Conservation (phyloP, 2,797 vertebrate genomes). For the Ctenochaetus hawaiiensis region DNA sequence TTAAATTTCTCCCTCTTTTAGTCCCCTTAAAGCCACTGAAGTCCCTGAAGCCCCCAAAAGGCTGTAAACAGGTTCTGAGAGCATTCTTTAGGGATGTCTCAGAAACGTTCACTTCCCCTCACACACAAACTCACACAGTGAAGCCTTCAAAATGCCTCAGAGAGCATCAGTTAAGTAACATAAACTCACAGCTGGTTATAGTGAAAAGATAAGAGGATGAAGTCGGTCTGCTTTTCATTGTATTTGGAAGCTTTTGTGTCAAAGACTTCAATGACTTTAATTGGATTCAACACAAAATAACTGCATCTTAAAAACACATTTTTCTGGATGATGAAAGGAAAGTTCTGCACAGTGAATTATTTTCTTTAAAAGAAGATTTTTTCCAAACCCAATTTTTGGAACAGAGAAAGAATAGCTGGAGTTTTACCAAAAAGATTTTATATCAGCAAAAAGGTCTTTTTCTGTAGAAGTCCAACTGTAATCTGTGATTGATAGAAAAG, state of each 20-base stretch:
- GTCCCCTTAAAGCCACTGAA: slow-evolving; percentile 58
- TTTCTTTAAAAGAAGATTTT: not conserved
- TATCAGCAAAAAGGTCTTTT: too few species aligned
- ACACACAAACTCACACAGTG: slow-evolving; percentile 17
- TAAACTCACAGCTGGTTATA: slow-evolving; percentile 13
- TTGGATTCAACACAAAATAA: slow-evolving; percentile 7
- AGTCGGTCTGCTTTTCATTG: slow-evolving; percentile 7
- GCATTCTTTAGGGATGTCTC: slow-evolving; percentile 55
- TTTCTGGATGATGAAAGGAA: not conserved
- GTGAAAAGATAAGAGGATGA: slow-evolving; percentile 10
- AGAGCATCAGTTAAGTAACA: not conserved
- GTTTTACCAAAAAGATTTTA: too few species aligned
- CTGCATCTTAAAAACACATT: not conserved
- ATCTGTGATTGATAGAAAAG: too few species aligned
- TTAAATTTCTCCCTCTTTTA: slow-evolving; percentile 46
- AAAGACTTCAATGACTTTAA: slow-evolving; percentile 1
- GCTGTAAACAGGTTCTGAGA: slow-evolving; percentile 57
- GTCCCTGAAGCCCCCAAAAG: slow-evolving; percentile 38
- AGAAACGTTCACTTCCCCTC: slow-evolving; percentile 33
- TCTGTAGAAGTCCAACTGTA: too few species aligned
- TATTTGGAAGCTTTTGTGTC: slow-evolving; percentile 1
- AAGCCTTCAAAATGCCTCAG: slow-evolving; percentile 4
- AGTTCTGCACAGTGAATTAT: not conserved
- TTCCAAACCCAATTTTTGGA: not conserved
- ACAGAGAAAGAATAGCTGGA: not conserved